A percentile compares a stretch with the other conserved stretches of the same genome.
phyloP scores from a whole-genome alignment of 2,113 vertebrate genomes.

The Oncorhynchus gorbuscha region DNA sequence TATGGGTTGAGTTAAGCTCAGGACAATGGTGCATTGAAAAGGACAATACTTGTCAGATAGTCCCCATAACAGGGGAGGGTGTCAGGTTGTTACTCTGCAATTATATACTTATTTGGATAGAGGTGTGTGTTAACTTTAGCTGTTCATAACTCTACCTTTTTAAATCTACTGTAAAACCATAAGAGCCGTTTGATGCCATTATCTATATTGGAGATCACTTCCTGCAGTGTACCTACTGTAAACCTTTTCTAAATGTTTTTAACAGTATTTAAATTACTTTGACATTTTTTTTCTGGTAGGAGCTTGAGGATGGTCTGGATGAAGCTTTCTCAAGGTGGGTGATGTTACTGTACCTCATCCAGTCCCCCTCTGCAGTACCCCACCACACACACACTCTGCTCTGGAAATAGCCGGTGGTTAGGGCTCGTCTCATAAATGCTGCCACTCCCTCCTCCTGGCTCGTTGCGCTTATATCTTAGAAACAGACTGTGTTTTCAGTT shows the following conservation, averaged over 20 bases:
- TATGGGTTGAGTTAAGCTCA: background rate
- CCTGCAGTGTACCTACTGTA: background rate
- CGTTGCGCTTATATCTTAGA: slow-evolving; percentile 1
- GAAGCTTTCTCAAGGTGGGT: slow-evolving; percentile 98
- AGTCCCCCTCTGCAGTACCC: background rate
- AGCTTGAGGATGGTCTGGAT: slow-evolving; percentile 93
- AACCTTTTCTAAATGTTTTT: background rate
- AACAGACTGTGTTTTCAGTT: slow-evolving; percentile 44
- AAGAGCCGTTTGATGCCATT: background rate
- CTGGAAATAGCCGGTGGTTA: slow-evolving; percentile 36
- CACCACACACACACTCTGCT: slow-evolving; percentile 11
- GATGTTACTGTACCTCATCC: slow-evolving; percentile 5
- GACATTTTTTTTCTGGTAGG: slow-evolving; percentile 73
- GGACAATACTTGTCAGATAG: slow-evolving; percentile 12
- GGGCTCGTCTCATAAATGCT: slow-evolving; percentile 20
- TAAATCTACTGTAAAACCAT: background rate
- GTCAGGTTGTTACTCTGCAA: slow-evolving; percentile 30
- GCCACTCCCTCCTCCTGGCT: slow-evolving; percentile 18
- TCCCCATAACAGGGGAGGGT: slow-evolving; percentile 33
- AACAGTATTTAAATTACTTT: no score
- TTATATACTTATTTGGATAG: background rate
- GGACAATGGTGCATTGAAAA: slow-evolving; percentile 49
- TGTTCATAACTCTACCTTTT: background rate
- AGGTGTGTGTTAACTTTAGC: background rate
- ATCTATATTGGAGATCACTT: background rate